Evolutionary conservation across 2,797 vertebrate species (phyloP), one percentile per base, ranked within the genome.

Genomic region (Odontamblyopus rebecca): DNA sequence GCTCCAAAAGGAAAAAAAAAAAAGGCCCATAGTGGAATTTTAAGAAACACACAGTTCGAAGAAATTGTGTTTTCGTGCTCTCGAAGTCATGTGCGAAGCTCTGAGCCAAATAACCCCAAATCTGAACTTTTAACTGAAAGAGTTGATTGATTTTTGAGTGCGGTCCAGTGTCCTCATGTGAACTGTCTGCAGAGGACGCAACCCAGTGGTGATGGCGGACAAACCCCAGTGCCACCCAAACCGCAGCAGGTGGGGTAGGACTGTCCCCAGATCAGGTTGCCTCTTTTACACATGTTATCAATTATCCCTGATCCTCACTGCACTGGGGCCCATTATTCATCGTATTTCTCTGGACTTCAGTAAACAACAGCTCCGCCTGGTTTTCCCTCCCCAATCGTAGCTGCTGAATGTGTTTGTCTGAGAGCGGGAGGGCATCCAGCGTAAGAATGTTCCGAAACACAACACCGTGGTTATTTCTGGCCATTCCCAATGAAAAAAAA

Each of bases 201-300:
- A 86, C 86, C 83, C 66, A 32, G 61, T 81, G 67, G 82, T 80
- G 81, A 74, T 74, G 77, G 76, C 76, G 84, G 86, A 85, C 77
- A 72, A 80, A 81, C 0, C 73, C 61, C 76, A 8, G 41, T 74
- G 78, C 76, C 68, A 68, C 75, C 74, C 71, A 80, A 90, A 87
- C 86, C 83, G 61, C 87, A 92, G 89, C 91, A 93, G 91, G 92
- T 93, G 91, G 88, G 84, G 8, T 11, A 19, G 60, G n/a, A 62
- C 61, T 62, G 61, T 35, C 88, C 81, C 50, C 66, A 77, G 80
- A 79, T 92, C 82, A 69, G 30, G 76, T 93, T 89, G 74, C 89
- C 59, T 81, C 74, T 76, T 65, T 64, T 82, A 76, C 82, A 90
- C 86, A 87, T 90, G 89, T 82, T 85, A 88, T 88, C 82, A 86